Conservation (phyloP, 2,888 invertebrate genomes). For the Strigamia transsilvanica region DNA sequence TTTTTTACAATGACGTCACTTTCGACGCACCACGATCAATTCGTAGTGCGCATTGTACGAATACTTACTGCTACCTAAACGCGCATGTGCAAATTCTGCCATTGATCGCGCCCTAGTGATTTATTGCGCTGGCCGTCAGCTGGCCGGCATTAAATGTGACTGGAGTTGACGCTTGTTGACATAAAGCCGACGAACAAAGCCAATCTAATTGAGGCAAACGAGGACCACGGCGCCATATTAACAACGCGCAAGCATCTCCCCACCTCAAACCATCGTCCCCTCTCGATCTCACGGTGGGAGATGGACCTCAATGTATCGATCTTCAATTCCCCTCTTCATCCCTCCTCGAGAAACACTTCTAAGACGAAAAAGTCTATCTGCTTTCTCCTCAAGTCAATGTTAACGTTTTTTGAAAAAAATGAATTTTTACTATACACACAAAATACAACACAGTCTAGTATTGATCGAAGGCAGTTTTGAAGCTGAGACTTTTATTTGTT, state of each 20-base stretch:
- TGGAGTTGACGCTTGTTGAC: conserved; percentile 54
- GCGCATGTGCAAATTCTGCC: conserved; percentile 44
- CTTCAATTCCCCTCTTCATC: neutral
- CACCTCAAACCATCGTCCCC: conserved; percentile 9
- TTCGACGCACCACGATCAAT: conserved; percentile 41
- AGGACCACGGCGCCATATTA: conserved; percentile 51
- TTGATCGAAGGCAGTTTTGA: conserved; percentile 20
- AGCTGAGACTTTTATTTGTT: neutral
- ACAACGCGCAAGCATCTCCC: conserved; percentile 32
- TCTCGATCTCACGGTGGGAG: conserved; percentile 10
- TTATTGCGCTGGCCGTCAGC: conserved; percentile 50
- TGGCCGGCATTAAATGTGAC: conserved; percentile 51
- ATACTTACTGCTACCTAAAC: neutral
- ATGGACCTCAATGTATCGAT: conserved; percentile 28
- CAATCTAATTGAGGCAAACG: conserved; percentile 53
- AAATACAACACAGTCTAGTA: neutral
- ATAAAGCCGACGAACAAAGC: conserved; percentile 53
- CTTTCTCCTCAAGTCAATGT: neutral
- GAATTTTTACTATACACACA: neutral
- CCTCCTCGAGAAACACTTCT: neutral
- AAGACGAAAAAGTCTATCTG: neutral
- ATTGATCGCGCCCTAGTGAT: conserved; percentile 35
- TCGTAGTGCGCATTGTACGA: conserved; percentile 40
- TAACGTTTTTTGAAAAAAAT: neutral
- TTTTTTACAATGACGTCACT: conserved; percentile 34